phyloP scores from a whole-genome alignment of 2,797 vertebrate genomes.

The Malurus splendens region DNA sequence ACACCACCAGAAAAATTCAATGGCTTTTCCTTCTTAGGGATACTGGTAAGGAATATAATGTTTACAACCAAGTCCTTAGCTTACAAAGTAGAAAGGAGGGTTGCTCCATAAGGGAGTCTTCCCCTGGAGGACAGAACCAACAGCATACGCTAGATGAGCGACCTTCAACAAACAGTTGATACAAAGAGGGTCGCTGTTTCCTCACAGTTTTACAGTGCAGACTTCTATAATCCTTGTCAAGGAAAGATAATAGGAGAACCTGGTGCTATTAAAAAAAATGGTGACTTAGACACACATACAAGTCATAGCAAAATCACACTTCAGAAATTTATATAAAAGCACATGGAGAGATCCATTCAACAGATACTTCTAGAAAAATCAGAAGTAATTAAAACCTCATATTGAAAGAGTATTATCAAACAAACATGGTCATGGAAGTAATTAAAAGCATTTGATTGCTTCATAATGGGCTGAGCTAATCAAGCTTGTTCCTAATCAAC shows the following conservation, averaged over 20 bases:
- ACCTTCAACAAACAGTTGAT: neutral
- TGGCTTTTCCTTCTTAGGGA: neutral
- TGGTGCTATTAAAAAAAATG: neutral
- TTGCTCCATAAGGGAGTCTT: slow-evolving; percentile 2
- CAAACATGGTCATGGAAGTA: slow-evolving; percentile 39
- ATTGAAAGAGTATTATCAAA: slow-evolving; percentile 46
- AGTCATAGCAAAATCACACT: neutral
- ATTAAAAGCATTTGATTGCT: slow-evolving; percentile 50
- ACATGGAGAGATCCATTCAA: neutral
- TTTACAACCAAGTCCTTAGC: slow-evolving; percentile 25
- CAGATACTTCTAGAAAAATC: slow-evolving; percentile 23
- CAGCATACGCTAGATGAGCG: neutral
- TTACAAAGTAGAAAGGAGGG: neutral
- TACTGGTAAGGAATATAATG: neutral
- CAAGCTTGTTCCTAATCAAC: slow-evolving; percentile 53
- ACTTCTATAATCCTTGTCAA: neutral
- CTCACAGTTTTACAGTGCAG: neutral
- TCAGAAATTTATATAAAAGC: slow-evolving; percentile 7
- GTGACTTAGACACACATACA: neutral
- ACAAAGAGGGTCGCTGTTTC: neutral
- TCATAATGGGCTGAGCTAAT: slow-evolving; percentile 41
- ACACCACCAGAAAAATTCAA: neutral
- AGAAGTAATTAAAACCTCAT: slow-evolving; percentile 27
- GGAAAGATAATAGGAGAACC: neutral
- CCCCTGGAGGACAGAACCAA: slow-evolving; percentile 1